phyloP scores from a whole-genome alignment of 2,797 vertebrate genomes.

The Pitangus sulphuratus region DNA sequence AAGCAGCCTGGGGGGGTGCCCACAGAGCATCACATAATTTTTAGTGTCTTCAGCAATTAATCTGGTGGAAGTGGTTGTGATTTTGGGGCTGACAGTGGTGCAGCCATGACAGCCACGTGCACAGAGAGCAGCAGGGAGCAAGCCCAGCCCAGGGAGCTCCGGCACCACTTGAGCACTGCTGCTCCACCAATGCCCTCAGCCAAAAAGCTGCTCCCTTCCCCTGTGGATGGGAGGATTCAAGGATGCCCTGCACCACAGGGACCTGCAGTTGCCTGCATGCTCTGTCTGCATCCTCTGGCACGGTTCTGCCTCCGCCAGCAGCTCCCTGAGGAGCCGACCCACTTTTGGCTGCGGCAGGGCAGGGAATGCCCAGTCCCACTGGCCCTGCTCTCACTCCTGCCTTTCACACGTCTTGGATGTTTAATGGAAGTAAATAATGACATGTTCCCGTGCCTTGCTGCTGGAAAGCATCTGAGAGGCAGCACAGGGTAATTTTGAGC shows the following conservation, averaged over 20 bases:
- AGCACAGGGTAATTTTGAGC: background rate
- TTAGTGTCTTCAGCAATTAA: background rate
- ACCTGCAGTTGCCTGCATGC: background rate
- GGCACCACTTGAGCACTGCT: background rate
- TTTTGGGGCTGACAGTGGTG: background rate
- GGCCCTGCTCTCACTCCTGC: background rate
- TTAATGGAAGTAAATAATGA: background rate
- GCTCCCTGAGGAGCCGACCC: background rate
- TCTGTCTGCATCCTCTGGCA: background rate
- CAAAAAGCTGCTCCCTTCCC: background rate
- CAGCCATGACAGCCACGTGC: background rate
- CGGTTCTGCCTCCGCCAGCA: accelerated
- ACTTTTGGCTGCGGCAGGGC: background rate
- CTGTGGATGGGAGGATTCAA: background rate
- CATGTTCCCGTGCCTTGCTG: background rate
- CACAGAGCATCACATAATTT: accelerated
- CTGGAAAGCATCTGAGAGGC: background rate
- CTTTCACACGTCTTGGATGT: background rate
- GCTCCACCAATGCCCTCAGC: background rate
- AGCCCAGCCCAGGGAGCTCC: background rate
- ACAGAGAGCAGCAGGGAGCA: background rate
- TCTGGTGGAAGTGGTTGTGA: background rate
- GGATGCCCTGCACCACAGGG: background rate
- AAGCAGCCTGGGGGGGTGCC: background rate
- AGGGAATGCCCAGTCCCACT: background rate